Evolutionary conservation across 2,113 vertebrate genomes (phyloP).

Genomic region (Mus spicilegus): DNA sequence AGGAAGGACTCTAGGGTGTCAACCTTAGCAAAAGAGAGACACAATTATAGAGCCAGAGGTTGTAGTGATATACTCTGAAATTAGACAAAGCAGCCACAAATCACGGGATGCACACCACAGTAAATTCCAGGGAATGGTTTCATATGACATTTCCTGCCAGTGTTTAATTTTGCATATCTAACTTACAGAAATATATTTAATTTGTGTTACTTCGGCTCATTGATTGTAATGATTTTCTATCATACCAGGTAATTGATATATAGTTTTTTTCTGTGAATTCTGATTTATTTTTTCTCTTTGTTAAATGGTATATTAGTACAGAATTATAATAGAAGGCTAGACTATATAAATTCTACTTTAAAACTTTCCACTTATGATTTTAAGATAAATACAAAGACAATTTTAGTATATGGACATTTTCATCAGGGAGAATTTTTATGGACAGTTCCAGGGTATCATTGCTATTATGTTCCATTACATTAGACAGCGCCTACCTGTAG

Average conservation of each 20-base stretch:
- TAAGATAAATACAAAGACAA: background rate
- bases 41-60: background rate
- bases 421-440: background rate
- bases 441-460: background rate
- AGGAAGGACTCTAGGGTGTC: background rate
- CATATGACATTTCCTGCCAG: background rate
- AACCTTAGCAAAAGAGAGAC: background rate
- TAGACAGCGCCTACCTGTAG: no score
- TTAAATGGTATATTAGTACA: background rate
- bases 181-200: background rate
- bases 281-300: background rate
- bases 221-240: background rate
- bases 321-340: background rate
- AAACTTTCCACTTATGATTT: background rate
- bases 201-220: background rate
- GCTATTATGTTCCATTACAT: background rate
- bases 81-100: background rate
- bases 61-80: background rate
- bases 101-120: background rate
- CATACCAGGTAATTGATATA: accelerated
- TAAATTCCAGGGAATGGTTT: background rate
- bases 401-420: no score
- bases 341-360: background rate
- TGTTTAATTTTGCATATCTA: background rate
- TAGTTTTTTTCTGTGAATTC: background rate